A percentile compares a stretch with the other conserved stretches of the same genome.
Evolutionary conservation across 2,888 invertebrate species (phyloP).

Genomic region (Cremastinae sp.): DNA sequence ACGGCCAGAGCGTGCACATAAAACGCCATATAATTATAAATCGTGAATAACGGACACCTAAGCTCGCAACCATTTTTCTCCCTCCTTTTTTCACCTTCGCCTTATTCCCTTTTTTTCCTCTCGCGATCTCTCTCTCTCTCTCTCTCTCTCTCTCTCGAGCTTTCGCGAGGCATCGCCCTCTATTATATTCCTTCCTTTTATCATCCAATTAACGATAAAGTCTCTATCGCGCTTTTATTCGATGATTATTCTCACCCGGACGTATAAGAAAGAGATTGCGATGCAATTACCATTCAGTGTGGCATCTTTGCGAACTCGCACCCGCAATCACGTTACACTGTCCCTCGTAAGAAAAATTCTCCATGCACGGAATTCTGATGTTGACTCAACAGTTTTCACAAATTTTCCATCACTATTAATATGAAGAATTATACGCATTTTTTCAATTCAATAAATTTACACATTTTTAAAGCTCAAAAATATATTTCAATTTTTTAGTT

Average conservation of each 20-base stretch:
- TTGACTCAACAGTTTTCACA: no score
- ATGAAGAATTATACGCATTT: no score
- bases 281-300: slow-evolving; percentile 53
- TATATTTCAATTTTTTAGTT: no score
- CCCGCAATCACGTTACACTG: slow-evolving; percentile 38
- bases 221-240: slow-evolving; percentile 69
- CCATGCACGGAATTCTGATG: background rate
- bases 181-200: slow-evolving; percentile 65
- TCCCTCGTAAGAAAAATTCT: slow-evolving; percentile 4
- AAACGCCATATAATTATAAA: slow-evolving; percentile 70
- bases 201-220: slow-evolving; percentile 73
- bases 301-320: slow-evolving; percentile 36
- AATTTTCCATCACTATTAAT: no score
- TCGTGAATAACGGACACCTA: slow-evolving; percentile 71
- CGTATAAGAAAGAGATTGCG: slow-evolving; percentile 13
- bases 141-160: no score
- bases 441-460: no score
- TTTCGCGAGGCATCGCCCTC: slow-evolving; percentile 34
- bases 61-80: slow-evolving; percentile 53
- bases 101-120: background rate
- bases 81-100: slow-evolving; percentile 14
- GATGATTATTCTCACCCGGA: slow-evolving; percentile 25
- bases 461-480: no score
- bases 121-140: no score
- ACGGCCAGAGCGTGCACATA: slow-evolving; percentile 23